phyloP scores from a whole-genome alignment of 1,140 invertebrate species.

The Pogonus chalceus region DNA sequence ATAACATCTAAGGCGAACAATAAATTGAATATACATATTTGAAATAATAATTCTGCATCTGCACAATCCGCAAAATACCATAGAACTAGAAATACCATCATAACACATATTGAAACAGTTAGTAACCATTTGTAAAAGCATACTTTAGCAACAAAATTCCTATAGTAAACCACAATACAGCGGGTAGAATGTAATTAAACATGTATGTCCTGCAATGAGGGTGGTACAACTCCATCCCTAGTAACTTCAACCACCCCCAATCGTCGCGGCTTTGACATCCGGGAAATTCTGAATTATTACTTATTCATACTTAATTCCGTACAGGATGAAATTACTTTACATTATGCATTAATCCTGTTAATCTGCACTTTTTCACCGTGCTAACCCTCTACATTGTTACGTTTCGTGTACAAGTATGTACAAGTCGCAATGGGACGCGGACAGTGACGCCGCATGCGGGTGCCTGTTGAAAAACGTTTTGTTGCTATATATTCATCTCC shows the following conservation, averaged over 20 bases:
- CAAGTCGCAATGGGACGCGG: no score
- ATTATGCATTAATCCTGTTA: slow-evolving; percentile 3
- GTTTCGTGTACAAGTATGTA: no score
- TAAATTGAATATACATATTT: no score
- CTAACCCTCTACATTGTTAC: no score
- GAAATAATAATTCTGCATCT: no score
- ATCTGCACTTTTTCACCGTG: slow-evolving; percentile 3
- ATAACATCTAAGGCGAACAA: no score
- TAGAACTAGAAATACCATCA: no score
- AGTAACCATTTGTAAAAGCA: neutral
- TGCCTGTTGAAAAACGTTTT: no score
- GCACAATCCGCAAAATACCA: no score
- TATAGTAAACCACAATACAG: neutral
- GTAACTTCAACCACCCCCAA: neutral
- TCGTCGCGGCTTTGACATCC: neutral
- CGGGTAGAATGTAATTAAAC: slow-evolving; percentile 1
- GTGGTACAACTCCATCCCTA: neutral
- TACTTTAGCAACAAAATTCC: neutral
- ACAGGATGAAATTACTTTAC: neutral
- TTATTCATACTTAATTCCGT: slow-evolving; percentile 5
- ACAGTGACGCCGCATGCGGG: no score
- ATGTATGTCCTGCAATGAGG: neutral
- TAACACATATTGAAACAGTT: no score
- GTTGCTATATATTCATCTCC: no score
- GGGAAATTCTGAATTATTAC: slow-evolving; percentile 4